These are phyloP conservation scores for Avahi laniger DNA, from an alignment of 2,797 vertebrate species.

Conservation along the genomic window DNA sequence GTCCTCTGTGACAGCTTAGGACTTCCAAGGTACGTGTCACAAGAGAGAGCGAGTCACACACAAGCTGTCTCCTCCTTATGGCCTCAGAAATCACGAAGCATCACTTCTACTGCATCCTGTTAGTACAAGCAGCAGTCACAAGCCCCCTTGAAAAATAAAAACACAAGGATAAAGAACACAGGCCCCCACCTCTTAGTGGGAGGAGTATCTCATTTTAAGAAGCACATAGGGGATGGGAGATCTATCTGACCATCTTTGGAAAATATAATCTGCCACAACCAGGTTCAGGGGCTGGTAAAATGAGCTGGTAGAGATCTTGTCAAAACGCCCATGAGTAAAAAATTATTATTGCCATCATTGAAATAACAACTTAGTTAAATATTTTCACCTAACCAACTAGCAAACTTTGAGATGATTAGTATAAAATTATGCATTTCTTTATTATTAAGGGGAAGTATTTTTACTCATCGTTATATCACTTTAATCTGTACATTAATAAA, in stretches of 20 bases:
- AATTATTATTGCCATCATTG: background rate
- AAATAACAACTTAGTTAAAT: background rate
- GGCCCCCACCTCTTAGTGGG: background rate
- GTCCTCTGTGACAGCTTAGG: background rate
- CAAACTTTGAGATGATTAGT: constrained; percentile 6
- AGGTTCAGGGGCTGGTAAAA: background rate
- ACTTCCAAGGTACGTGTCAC: background rate
- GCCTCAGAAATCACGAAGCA: background rate
- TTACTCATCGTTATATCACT: background rate
- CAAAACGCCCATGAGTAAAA: constrained; percentile 1
- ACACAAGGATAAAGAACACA: background rate
- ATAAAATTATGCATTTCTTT: constrained; percentile 34
- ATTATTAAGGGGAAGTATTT: constrained; percentile 5
- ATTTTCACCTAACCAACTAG: background rate
- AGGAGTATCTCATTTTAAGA: background rate
- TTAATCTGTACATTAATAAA: constrained; percentile 46
- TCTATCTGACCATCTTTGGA: background rate
- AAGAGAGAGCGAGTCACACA: background rate
- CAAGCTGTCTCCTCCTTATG: no score
- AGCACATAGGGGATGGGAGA: background rate
- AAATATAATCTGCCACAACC: background rate
- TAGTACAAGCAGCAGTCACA: background rate
- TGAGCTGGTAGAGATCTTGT: background rate
- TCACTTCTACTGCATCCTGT: background rate
- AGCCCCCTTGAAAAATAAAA: background rate